phyloP scores from a whole-genome alignment of 2,797 vertebrate genomes.

The Clarias laeviceps region DNA sequence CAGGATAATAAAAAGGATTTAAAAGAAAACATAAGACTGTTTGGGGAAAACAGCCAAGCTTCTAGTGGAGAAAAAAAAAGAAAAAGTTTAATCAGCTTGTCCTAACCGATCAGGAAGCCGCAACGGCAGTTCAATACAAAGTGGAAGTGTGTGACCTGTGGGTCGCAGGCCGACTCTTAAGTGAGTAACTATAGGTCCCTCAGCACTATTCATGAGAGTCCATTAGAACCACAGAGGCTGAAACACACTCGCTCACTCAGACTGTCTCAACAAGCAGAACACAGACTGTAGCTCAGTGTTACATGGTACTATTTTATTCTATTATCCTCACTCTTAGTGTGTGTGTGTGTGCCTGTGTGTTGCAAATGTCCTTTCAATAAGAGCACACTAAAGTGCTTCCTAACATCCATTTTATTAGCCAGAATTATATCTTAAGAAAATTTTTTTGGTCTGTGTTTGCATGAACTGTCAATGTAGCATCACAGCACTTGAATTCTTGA shows the following conservation, averaged over 20 bases:
- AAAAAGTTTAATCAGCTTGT: neutral
- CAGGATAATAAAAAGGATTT: neutral
- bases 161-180: constrained; percentile 18
- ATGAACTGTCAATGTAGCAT: neutral
- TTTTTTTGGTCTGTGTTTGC: neutral
- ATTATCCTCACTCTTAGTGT: neutral
- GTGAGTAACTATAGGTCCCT: constrained; percentile 43
- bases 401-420: neutral
- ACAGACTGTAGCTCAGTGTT: constrained; percentile 28
- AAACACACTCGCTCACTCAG: constrained; percentile 53
- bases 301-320: constrained; percentile 16
- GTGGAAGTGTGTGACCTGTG: constrained; percentile 38
- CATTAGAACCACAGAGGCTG: constrained; percentile 63
- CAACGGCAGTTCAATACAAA: constrained; percentile 44
- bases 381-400: neutral
- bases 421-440: neutral
- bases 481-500: neutral
- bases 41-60: neutral
- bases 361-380: neutral
- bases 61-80: neutral
- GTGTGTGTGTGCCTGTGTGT: neutral
- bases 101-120: constrained; percentile 17
- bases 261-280: neutral
- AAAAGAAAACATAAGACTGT: neutral
- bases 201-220: constrained; percentile 46